These are phyloP conservation scores for Fissipunctia ypsillon DNA, from an alignment of 2,888 invertebrate genomes.

Conservation along the genomic window DNA sequence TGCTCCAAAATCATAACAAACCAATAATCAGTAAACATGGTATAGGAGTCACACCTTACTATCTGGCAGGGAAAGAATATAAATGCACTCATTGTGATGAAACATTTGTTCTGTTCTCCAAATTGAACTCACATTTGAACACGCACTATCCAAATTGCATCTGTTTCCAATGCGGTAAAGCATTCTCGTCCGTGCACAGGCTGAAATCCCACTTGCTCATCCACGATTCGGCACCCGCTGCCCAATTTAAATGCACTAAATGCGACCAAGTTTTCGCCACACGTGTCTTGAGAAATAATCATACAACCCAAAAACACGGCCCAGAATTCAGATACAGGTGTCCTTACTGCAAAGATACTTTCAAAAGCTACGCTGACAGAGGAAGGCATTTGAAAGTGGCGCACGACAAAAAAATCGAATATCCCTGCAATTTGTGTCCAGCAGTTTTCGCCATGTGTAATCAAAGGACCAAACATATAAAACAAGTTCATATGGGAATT, in stretches of 20 bases:
- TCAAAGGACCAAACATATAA: constrained; percentile 82
- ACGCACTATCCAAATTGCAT: constrained; percentile 84
- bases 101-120: constrained; percentile 80
- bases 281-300: constrained; percentile 74
- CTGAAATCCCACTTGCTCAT: constrained; percentile 79
- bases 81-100: constrained; percentile 79
- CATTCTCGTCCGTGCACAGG: constrained; percentile 78
- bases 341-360: constrained; percentile 80
- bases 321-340: constrained; percentile 74
- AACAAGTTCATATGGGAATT: constrained; percentile 80
- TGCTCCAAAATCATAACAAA: constrained; percentile 77
- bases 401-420: constrained; percentile 81
- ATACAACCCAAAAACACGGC: constrained; percentile 75
- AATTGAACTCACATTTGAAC: constrained; percentile 84
- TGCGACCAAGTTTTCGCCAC: constrained; percentile 79
- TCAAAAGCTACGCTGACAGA: constrained; percentile 80
- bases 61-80: constrained; percentile 74
- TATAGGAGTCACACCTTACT: constrained; percentile 81
- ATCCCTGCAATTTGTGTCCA: constrained; percentile 81
- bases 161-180: constrained; percentile 85
- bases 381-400: constrained; percentile 76
- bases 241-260: constrained; percentile 76
- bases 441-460: constrained; percentile 82
- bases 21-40: constrained; percentile 74
- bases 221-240: constrained; percentile 70